Base-by-base conservation (phyloP, 2,888 invertebrate genomes). In the Polietes domitor region DNA sequence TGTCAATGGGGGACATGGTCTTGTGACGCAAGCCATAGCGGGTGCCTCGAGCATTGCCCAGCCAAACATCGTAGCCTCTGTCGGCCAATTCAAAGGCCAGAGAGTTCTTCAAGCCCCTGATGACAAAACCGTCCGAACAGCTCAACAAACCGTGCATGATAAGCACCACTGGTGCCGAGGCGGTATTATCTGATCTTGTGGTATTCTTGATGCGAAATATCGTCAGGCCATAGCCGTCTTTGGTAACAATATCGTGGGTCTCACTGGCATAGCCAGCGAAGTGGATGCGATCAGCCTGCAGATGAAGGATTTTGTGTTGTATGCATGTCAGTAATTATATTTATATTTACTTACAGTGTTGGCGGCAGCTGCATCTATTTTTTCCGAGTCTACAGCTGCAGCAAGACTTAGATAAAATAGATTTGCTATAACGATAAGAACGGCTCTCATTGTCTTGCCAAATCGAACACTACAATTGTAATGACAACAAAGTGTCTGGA, bases 171-270 rank as follows among this genome's bases (percentile, higher is more conserved):
- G 93, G 91, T 26, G 93, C 15, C 5, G 47, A 15, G 7, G 7
- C 12, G 1, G 7, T 12, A 3, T 9, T 3, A 12, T 37, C 37
- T 1, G 47, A 15, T n/a, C 3, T 9, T 89, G 89, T 41, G 93
- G 91, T 24, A 93, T 93, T 41, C 93, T 93, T 28, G 1, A 68
- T 24, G 15, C 68, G 68, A 43, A 41, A 68, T 41, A 68, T 1
- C 0, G 24, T 21, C 7, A 68, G 24, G 1, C 41, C 37, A 15
- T 43, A 68, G 19, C 68, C 68, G 43, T 68, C 68, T 24, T 68
- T 41, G 0, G 97, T 98, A 61, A 92, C 93, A 21, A 95, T 94
- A n/a, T n/a, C n/a, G n/a, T 15, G 95, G 47, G 93, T 93, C 92
- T 96, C 95, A 37, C 94, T 91, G 9, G 94, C 93, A 89, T 96